Conservation (phyloP, 2,888 invertebrate species). For the Habrosyne pyritoides region DNA sequence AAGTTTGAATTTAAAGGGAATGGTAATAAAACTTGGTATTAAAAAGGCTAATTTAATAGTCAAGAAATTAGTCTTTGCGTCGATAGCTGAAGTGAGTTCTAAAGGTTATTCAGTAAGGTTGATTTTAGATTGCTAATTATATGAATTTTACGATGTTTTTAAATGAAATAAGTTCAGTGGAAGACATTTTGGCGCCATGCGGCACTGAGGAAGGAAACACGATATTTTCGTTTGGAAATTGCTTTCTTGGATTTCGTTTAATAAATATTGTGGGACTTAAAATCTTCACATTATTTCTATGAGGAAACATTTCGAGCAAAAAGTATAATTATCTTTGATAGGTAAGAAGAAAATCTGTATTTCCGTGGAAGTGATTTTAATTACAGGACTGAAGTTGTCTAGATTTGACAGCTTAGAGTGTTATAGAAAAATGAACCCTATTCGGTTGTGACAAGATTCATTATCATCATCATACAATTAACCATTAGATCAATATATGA, state of each 20-base stretch:
- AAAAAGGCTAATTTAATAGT: neutral
- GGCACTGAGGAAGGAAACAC: neutral
- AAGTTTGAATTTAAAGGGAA: conserved; percentile 5
- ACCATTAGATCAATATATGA: no score
- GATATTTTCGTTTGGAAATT: conserved; percentile 4
- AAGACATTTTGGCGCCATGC: conserved; percentile 4
- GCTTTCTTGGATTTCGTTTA: neutral
- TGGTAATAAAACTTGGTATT: neutral
- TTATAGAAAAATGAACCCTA: no score
- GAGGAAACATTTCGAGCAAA: neutral
- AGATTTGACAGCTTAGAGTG: no score
- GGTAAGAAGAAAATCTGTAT: no score
- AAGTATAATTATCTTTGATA: no score
- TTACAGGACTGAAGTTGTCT: no score
- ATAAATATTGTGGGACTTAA: neutral
- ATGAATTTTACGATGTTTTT: neutral
- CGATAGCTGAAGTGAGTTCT: neutral
- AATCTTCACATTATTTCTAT: neutral
- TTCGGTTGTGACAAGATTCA: no score
- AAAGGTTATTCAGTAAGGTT: neutral
- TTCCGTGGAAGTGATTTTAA: no score
- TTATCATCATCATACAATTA: no score
- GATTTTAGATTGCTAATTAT: neutral
- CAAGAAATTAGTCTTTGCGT: neutral
- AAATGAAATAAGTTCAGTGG: neutral